phyloP scores from a whole-genome alignment of 2,113 vertebrate genomes.

The Trinectes maculatus region DNA sequence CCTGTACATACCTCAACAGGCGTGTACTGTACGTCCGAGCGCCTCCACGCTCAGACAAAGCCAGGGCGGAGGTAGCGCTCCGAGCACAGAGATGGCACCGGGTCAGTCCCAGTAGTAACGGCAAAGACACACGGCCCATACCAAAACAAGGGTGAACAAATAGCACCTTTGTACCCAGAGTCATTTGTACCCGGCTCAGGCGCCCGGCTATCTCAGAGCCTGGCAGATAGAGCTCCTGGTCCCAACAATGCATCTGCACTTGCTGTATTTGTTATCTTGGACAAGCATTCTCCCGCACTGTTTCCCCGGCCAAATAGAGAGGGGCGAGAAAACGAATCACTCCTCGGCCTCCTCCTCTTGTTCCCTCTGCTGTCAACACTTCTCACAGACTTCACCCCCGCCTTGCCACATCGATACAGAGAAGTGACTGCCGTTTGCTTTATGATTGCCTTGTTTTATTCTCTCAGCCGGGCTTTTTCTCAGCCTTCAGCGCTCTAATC shows the following conservation, averaged over 20 bases:
- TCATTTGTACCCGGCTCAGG: slow-evolving; percentile 76
- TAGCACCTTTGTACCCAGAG: slow-evolving; percentile 75
- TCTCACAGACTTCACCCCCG: slow-evolving; percentile 71
- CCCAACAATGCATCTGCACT: slow-evolving; percentile 69
- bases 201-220: slow-evolving; percentile 52
- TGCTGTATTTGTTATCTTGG: slow-evolving; percentile 75
- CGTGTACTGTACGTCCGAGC: slow-evolving; percentile 19
- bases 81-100: slow-evolving; percentile 41
- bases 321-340: slow-evolving; percentile 75
- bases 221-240: slow-evolving; percentile 62
- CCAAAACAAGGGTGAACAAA: slow-evolving; percentile 77
- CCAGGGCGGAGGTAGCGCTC: slow-evolving; percentile 13
- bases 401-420: slow-evolving; percentile 79
- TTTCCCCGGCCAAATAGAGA: slow-evolving; percentile 76
- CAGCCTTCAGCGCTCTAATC: slow-evolving; percentile 73
- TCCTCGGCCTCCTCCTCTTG: slow-evolving; percentile 71
- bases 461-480: slow-evolving; percentile 65
- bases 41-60: slow-evolving; percentile 10
- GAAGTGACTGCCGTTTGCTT: slow-evolving; percentile 81
- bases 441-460: slow-evolving; percentile 83
- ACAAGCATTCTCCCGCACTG: slow-evolving; percentile 67
- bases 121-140: slow-evolving; percentile 65
- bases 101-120: slow-evolving; percentile 64
- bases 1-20: slow-evolving; percentile 33
- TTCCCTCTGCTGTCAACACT: slow-evolving; percentile 80